A percentile compares a stretch with the other conserved stretches of the same genome.
These are phyloP conservation scores for Epinotia bilunana DNA, from an alignment of 2,888 invertebrate species.

Conservation along the genomic window DNA sequence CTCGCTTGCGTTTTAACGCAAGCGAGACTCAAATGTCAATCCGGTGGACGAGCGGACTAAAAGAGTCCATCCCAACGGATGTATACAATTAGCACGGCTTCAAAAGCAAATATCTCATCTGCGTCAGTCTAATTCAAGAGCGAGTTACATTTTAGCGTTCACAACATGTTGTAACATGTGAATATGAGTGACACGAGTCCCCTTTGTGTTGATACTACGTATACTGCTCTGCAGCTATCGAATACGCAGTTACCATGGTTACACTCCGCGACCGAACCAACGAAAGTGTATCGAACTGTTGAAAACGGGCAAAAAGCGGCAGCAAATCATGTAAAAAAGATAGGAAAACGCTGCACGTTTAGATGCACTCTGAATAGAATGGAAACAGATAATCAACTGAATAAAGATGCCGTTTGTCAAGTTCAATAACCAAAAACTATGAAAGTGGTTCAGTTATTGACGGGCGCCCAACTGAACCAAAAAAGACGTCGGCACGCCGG, in stretches of 20 bases:
- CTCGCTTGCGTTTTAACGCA: too few species aligned
- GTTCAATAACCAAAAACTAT: conserved; percentile 17
- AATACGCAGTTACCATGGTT: conserved; percentile 72
- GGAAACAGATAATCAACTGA: conserved; percentile 16
- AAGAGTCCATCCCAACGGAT: conserved; percentile 1
- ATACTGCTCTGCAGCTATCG: conserved; percentile 56
- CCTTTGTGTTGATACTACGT: background rate
- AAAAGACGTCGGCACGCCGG: conserved; percentile 49
- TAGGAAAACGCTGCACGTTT: conserved; percentile 5
- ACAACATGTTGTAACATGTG: background rate
- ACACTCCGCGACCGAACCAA: conserved; percentile 62
- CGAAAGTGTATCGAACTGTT: conserved; percentile 76
- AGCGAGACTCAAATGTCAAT: conserved; percentile 12
- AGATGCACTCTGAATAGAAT: conserved; percentile 14
- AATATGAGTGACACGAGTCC: background rate
- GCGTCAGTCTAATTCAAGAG: conserved; percentile 15
- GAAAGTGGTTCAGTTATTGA: conserved; percentile 29
- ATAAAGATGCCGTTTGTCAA: background rate
- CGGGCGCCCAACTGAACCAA: conserved; percentile 22
- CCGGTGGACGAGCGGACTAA: conserved; percentile 1
- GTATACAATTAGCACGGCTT: conserved; percentile 26
- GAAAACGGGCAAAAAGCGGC: conserved; percentile 58
- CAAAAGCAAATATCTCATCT: conserved; percentile 25
- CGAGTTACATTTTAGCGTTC: conserved; percentile 10
- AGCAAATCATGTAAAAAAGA: conserved; percentile 43